Conservation (phyloP, 2,797 vertebrate genomes). For the Dromococcyx pavoninus region DNA sequence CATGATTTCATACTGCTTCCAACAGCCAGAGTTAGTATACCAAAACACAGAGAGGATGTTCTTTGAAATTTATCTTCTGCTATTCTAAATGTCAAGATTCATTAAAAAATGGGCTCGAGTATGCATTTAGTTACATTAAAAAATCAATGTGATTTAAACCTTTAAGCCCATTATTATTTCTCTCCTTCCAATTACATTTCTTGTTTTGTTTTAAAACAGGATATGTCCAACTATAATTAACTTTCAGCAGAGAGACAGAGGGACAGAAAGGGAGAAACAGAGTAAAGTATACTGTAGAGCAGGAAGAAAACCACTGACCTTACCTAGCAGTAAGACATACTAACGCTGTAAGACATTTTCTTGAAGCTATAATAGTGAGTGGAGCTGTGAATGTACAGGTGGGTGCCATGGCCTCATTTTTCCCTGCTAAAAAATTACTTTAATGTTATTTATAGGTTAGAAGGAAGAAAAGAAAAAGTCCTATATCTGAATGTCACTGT, state of each 20-base stretch:
- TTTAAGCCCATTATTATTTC: background rate
- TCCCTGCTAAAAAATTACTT: background rate
- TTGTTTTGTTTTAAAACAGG: background rate
- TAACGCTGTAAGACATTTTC: background rate
- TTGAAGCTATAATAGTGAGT: rapidly evolving
- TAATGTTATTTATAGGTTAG: background rate
- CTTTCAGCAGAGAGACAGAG: background rate
- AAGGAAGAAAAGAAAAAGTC: background rate
- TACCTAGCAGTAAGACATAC: background rate
- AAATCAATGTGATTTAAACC: background rate
- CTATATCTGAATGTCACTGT: background rate
- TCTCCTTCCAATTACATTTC: background rate
- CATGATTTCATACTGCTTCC: background rate
- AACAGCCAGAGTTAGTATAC: background rate
- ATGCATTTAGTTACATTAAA: background rate
- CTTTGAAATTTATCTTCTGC: background rate
- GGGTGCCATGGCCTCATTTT: background rate
- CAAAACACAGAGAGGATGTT: background rate
- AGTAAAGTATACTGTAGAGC: rapidly evolving
- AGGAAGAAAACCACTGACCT: background rate
- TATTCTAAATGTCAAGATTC: background rate
- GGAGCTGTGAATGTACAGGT: background rate
- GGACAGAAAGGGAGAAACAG: background rate
- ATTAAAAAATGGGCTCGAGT: background rate
- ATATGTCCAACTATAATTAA: background rate